Conservation (phyloP, 2,113 vertebrate species). For the Ailuropoda melanoleuca region DNA sequence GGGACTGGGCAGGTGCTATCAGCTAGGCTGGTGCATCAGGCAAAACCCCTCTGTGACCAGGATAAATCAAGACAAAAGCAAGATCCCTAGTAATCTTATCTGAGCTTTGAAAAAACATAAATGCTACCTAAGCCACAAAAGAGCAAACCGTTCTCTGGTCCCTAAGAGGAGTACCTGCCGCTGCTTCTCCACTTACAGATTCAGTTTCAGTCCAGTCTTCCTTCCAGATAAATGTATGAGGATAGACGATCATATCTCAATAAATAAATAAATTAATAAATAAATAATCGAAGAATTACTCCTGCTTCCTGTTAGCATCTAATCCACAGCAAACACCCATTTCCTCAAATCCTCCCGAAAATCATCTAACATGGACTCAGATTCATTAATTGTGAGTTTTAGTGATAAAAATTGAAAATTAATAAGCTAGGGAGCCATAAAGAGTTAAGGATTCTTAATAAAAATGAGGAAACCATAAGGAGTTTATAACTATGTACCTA, state of each 20-base stretch:
- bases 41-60: not conserved
- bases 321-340: not conserved
- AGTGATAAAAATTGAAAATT: not conserved
- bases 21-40: not conserved
- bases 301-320: not conserved
- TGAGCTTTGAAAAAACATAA: not conserved
- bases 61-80: not conserved
- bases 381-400: not conserved
- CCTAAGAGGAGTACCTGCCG: accelerated
- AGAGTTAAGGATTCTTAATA: not conserved
- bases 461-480: not conserved
- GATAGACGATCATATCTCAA: not conserved
- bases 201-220: not conserved
- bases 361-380: not conserved
- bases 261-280: not conserved
- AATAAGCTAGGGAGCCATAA: not conserved
- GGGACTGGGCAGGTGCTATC: too few species aligned
- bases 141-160: not conserved
- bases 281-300: not conserved
- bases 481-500: not conserved
- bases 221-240: not conserved
- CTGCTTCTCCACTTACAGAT: not conserved
- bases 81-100: not conserved
- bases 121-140: not conserved
- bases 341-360: not conserved